These are phyloP conservation scores for Nannoperca australis DNA, from an alignment of 2,797 vertebrate species.

Conservation along the genomic window DNA sequence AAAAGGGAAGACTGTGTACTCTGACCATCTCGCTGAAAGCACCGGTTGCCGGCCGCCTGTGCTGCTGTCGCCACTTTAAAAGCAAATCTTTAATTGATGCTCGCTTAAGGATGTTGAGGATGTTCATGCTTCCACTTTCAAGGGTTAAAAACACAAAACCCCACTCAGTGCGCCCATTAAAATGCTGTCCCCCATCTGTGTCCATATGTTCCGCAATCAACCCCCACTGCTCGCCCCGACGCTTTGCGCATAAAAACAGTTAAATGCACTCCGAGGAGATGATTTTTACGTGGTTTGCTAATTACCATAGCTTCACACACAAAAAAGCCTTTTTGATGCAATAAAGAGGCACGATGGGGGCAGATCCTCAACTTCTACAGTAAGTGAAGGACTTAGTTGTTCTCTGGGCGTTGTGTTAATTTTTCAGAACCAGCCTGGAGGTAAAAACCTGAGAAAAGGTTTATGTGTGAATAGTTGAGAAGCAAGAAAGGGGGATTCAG, in stretches of 20 bases:
- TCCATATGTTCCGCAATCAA: constrained; percentile 76
- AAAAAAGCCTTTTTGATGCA: constrained; percentile 75
- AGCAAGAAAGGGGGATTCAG: constrained; percentile 66
- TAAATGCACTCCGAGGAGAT: constrained; percentile 78
- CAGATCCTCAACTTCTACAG: constrained; percentile 69
- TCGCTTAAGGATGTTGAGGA: constrained; percentile 47
- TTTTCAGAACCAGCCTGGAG: constrained; percentile 81
- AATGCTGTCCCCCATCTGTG: constrained; percentile 69
- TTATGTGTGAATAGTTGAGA: constrained; percentile 80
- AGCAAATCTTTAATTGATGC: constrained; percentile 77
- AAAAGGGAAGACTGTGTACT: background rate
- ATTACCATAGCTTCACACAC: constrained; percentile 72
- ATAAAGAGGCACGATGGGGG: constrained; percentile 66
- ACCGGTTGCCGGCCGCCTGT: constrained; percentile 11
- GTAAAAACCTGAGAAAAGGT: constrained; percentile 79
- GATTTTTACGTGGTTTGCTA: constrained; percentile 76
- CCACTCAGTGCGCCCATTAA: constrained; percentile 74
- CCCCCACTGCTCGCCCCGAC: constrained; percentile 33
- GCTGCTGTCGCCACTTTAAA: constrained; percentile 48
- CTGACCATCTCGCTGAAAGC: constrained; percentile 15
- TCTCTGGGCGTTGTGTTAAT: constrained; percentile 81
- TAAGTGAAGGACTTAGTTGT: constrained; percentile 77
- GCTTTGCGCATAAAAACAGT: constrained; percentile 66
- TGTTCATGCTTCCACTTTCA: constrained; percentile 58
- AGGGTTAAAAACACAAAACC: constrained; percentile 78